phyloP scores from a whole-genome alignment of 92 coral and sea anemone genomes.

The Diadumene lineata region DNA sequence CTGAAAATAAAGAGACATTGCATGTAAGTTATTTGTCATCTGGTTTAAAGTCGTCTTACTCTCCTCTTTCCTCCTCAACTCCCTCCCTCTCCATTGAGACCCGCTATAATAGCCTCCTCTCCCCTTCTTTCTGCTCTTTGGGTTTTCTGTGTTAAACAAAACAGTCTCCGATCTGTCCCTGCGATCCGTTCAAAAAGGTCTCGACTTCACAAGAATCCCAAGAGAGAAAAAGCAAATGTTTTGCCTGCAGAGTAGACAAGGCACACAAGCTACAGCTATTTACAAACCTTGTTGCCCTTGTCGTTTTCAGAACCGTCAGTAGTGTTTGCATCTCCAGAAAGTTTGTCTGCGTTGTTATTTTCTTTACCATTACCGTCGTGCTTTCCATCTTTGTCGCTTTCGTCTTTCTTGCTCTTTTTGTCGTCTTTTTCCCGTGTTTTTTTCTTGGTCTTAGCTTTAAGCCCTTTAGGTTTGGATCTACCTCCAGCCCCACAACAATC shows the following conservation, averaged over 20 bases:
- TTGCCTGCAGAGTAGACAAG: too few species aligned
- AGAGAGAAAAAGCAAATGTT: too few species aligned
- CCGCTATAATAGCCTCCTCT: too few species aligned
- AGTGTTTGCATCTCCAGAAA: not conserved
- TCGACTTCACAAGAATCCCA: too few species aligned
- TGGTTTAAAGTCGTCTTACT: too few species aligned
- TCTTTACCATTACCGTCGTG: slow-evolving; percentile 21
- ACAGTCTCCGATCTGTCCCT: too few species aligned
- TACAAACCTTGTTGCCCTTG: slow-evolving; percentile 5
- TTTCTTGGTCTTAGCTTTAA: not conserved
- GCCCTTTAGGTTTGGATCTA: not conserved
- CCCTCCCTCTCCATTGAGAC: too few species aligned
- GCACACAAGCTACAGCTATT: not conserved
- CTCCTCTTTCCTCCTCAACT: too few species aligned
- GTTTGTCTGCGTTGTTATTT: not conserved
- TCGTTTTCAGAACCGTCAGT: slow-evolving; percentile 9
- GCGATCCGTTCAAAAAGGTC: too few species aligned
- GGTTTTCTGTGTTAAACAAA: too few species aligned
- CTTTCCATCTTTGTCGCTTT: slow-evolving; percentile 11
- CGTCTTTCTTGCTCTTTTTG: slow-evolving; percentile 5
- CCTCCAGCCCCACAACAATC: slow-evolving; percentile 22
- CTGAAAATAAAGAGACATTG: not conserved
- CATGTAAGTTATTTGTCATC: not conserved
- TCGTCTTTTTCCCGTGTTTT: not conserved
- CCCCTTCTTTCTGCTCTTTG: too few species aligned